Base-by-base conservation (phyloP, 2,888 invertebrate species). In the Chelonus formosanus region DNA sequence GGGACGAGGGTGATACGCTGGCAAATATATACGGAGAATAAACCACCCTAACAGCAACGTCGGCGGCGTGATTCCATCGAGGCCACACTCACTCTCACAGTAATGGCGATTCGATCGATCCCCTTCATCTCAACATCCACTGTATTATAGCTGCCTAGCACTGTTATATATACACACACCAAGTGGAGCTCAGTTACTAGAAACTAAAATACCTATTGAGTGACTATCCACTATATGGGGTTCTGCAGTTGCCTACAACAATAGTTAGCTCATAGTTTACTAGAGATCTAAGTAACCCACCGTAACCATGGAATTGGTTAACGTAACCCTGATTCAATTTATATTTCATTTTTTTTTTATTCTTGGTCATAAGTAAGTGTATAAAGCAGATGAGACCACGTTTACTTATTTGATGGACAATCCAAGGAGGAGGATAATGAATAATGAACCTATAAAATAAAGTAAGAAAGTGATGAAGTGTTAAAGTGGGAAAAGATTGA, bases 51-150 rank as follows among this genome's bases (percentile, higher is more conserved):
- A 76, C 77, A 76, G 77, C 58, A 44, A 68, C 67, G 68, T 66
- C 66, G 75, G 76, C 76, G 77, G 76, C 77, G 81, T 81, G 82
- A 83, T 83, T 82, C 81, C 78, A 82, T 81, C 80, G 76, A 77
- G 76, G 60, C 62, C 55, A 52, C 63, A 47, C 36, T 71, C 77
- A 78, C 80, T 79, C 80, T 79, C 80, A 72, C 73, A 75, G 77
- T 82, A 83, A 83, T 84, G 83, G 83, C 80, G 79, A 83, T 83
- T 76, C 81, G 80, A 84, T 84, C 81, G 81, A 83, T 81, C 76
- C 73, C 75, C 74, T 63, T 52, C 65, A 57, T 68, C 67, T 62
- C 70, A 56, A 69, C 73, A 60, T 55, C 54, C 61, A 64, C 66
- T 8, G 52, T 50, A 62, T 20, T 60, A 56, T 67, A 44, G 45